phyloP scores from a whole-genome alignment of 2,797 vertebrate species.

The Dendrocincla fuliginosa region DNA sequence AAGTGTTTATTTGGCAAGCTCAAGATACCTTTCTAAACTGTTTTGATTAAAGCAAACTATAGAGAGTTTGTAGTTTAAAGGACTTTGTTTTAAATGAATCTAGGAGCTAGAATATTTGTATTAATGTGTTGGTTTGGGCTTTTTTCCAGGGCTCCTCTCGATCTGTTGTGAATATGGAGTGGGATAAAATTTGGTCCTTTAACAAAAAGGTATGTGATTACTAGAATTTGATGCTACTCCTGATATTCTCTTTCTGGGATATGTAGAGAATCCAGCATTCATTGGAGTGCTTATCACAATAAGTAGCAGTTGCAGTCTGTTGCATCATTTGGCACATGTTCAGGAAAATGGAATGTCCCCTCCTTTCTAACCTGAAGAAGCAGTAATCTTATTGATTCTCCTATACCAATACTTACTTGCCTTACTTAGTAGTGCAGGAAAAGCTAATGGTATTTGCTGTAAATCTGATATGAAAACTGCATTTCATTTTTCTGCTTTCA shows the following conservation, averaged over 20 bases:
- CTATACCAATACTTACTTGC: conserved; percentile 56
- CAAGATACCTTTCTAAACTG: background rate
- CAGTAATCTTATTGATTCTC: conserved; percentile 48
- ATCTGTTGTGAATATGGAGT: conserved; percentile 99
- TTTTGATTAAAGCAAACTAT: background rate
- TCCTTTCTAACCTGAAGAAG: conserved; percentile 43
- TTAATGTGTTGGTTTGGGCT: background rate
- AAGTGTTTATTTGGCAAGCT: background rate
- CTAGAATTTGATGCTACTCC: background rate
- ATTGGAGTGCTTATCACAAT: conserved; percentile 55
- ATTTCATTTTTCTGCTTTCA: conserved; percentile 99
- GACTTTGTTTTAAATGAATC: background rate
- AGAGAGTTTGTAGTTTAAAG: background rate
- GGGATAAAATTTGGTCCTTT: conserved; percentile 99
- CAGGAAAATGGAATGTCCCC: conserved; percentile 80
- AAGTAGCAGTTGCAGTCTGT: conserved; percentile 49
- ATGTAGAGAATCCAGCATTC: conserved; percentile 13
- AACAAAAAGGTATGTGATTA: conserved; percentile 92
- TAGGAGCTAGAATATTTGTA: background rate
- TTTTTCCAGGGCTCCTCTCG: conserved; percentile 89
- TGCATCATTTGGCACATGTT: conserved; percentile 63
- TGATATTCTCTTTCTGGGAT: background rate
- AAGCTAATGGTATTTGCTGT: conserved; percentile 68
- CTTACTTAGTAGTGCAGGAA: conserved; percentile 48
- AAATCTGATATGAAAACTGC: conserved; percentile 89